These are phyloP conservation scores for Thymelicus sylvestris DNA, from an alignment of 2,888 invertebrate species.

Conservation along the genomic window DNA sequence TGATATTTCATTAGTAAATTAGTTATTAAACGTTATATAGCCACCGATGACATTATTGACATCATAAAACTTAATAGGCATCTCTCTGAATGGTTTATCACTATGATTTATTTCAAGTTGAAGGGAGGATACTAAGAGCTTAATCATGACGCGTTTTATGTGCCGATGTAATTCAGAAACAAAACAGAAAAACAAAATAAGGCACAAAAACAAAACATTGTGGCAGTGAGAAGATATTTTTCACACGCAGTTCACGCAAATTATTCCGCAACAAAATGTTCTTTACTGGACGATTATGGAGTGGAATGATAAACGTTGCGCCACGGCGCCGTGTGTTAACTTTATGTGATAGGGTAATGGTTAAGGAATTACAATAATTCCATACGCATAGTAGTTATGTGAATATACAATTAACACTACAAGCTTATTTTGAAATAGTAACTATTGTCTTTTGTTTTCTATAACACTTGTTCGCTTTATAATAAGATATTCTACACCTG, in stretches of 20 bases:
- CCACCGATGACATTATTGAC: background rate
- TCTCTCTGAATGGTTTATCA: slow-evolving; percentile 7
- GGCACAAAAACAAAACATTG: slow-evolving; percentile 60
- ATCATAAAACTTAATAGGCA: background rate
- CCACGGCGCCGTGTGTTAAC: slow-evolving; percentile 20
- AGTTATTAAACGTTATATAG: slow-evolving; percentile 6
- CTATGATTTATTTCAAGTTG: slow-evolving; percentile 27
- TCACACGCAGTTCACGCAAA: slow-evolving; percentile 67
- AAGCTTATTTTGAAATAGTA: too few relatives aligned
- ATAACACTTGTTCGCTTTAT: too few relatives aligned
- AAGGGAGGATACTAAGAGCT: slow-evolving; percentile 4
- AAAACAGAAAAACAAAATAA: slow-evolving; percentile 41
- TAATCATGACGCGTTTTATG: slow-evolving; percentile 43
- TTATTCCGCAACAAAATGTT: slow-evolving; percentile 59
- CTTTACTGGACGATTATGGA: slow-evolving; percentile 55
- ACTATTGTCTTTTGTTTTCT: too few relatives aligned
- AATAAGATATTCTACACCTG: too few relatives aligned
- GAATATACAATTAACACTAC: too few relatives aligned
- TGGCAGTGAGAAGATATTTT: slow-evolving; percentile 61
- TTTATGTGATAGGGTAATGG: slow-evolving; percentile 3
- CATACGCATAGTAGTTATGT: too few relatives aligned
- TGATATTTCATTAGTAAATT: background rate
- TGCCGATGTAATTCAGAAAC: slow-evolving; percentile 49
- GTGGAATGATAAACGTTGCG: slow-evolving; percentile 57
- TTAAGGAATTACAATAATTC: too few relatives aligned